Conservation (phyloP, 1,140 invertebrate genomes). For the Spodoptera litura region DNA sequence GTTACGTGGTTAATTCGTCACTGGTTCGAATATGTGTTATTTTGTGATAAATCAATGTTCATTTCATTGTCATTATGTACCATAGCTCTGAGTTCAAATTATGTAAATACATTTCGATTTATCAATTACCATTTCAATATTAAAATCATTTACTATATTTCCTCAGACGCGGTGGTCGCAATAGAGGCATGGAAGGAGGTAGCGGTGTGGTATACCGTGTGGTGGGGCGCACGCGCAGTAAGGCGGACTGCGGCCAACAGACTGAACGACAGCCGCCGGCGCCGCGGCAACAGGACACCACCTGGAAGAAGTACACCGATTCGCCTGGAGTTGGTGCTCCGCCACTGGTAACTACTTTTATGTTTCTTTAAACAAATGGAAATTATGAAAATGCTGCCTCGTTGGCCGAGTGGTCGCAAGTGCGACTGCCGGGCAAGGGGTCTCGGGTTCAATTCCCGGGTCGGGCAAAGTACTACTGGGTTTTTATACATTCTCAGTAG, state of each 20-base stretch:
- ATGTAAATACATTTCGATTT: too few species aligned
- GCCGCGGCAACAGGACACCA: conserved; percentile 76
- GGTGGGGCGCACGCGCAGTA: conserved; percentile 76
- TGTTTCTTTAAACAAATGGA: background rate
- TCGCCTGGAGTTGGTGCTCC: conserved; percentile 87
- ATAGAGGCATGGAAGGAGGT: conserved; percentile 78
- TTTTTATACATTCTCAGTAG: too few species aligned
- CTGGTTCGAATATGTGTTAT: too few species aligned
- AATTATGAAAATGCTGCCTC: too few species aligned
- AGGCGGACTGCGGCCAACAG: conserved; percentile 83
- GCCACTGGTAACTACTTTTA: conserved; percentile 65
- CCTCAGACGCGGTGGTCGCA: conserved; percentile 74
- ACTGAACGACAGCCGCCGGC: conserved; percentile 76
- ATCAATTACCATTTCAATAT: background rate
- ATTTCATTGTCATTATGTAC: too few species aligned
- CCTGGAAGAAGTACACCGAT: conserved; percentile 86
- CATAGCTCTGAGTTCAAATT: too few species aligned
- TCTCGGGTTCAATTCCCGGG: too few species aligned
- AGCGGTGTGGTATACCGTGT: conserved; percentile 80
- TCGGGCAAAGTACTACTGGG: too few species aligned
- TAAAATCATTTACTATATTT: background rate
- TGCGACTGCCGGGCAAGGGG: too few species aligned
- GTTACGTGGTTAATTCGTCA: too few species aligned
- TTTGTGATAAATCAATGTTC: too few species aligned
- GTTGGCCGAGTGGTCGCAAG: too few species aligned